Conservation (phyloP, 2,888 invertebrate species). For the Chirona hameri region DNA sequence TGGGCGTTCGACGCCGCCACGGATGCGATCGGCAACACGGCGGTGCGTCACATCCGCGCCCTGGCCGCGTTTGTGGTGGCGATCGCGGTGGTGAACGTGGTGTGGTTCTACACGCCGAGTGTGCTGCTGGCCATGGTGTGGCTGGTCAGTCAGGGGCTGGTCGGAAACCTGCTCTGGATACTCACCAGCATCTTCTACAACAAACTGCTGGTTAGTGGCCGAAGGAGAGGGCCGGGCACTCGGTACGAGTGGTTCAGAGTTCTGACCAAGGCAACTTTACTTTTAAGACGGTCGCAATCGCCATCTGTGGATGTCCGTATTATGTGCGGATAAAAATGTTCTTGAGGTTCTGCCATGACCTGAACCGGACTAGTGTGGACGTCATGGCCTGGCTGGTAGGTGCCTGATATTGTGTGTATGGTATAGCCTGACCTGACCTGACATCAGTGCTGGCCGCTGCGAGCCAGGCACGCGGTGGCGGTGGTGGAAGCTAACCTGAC, state of each 20-base stretch:
- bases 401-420: background rate
- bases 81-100: conserved; percentile 55
- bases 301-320: too few species aligned
- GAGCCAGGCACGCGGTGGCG: too few species aligned
- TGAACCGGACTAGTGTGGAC: background rate
- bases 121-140: conserved; percentile 52
- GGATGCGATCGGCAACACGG: conserved; percentile 66
- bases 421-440: background rate
- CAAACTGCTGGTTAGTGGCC: conserved; percentile 1
- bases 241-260: too few species aligned
- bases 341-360: too few species aligned
- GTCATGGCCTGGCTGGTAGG: background rate
- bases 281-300: too few species aligned
- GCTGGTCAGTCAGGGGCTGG: conserved; percentile 44
- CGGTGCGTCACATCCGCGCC: conserved; percentile 63
- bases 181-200: conserved; percentile 27
- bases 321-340: too few species aligned
- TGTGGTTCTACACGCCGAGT: conserved; percentile 66
- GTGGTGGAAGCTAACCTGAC: background rate
- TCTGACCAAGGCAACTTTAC: too few species aligned
- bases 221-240: background rate
- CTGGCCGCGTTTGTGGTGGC: conserved; percentile 51
- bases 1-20: conserved; percentile 71
- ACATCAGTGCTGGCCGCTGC: background rate
- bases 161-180: conserved; percentile 23